Evolutionary conservation across 2,797 vertebrate genomes (phyloP).

Genomic region (Danionella dracula): DNA sequence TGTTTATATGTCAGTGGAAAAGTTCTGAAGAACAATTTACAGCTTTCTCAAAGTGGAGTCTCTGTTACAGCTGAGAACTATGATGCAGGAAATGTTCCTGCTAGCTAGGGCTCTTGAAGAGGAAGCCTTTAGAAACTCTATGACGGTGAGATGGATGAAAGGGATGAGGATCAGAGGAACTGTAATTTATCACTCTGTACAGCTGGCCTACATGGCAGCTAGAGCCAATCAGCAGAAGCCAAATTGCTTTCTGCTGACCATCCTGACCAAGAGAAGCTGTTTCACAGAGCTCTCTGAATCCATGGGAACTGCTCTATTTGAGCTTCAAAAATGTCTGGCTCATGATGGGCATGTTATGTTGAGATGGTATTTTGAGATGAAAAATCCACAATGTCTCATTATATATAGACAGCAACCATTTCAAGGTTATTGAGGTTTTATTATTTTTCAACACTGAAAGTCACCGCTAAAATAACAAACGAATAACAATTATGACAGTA

Average conservation of each 20-base stretch:
- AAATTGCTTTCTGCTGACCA: constrained; percentile 43
- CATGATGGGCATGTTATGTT: neutral
- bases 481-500: constrained; percentile 10
- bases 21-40: constrained; percentile 18
- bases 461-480: constrained; percentile 8
- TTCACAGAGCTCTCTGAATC: constrained; percentile 16
- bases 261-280: constrained; percentile 27
- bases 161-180: constrained; percentile 29
- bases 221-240: constrained; percentile 37
- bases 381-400: no score
- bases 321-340: neutral
- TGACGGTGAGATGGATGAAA: constrained; percentile 29
- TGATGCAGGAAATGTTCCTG: neutral
- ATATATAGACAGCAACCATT: no score
- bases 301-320: neutral
- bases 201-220: constrained; percentile 32
- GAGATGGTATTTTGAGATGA: neutral
- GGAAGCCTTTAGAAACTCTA: constrained; percentile 4
- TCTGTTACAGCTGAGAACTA: neutral
- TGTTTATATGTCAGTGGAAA: constrained; percentile 1
- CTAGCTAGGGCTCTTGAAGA: neutral
- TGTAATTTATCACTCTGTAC: constrained; percentile 36
- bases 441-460: constrained; percentile 23
- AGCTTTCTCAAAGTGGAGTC: neutral
- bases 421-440: constrained; percentile 14